These are phyloP conservation scores for Drosophila setifemur DNA, from an alignment of 1,140 invertebrate genomes.

Conservation along the genomic window DNA sequence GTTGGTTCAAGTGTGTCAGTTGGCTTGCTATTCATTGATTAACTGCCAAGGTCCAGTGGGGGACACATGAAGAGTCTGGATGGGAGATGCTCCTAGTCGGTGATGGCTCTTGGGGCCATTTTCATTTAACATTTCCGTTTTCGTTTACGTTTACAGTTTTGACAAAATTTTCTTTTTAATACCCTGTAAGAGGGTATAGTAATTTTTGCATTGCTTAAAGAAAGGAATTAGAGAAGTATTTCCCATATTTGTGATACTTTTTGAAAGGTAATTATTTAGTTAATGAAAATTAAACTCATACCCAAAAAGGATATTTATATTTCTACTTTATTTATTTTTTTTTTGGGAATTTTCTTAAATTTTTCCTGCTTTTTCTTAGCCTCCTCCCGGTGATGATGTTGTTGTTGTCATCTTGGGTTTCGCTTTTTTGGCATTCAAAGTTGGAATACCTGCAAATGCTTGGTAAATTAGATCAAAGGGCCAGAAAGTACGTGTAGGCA, in stretches of 20 bases:
- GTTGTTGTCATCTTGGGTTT: conserved; percentile 61
- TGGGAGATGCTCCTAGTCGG: not conserved
- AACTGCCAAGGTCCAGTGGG: conserved; percentile 44
- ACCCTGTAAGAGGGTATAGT: too few relatives aligned
- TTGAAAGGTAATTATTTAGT: too few relatives aligned
- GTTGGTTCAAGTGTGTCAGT: not conserved
- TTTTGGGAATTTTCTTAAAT: not conserved
- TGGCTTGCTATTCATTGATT: conserved; percentile 66
- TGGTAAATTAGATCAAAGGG: conserved; percentile 78
- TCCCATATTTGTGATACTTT: too few relatives aligned
- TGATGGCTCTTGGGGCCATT: conserved; percentile 24
- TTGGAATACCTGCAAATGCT: conserved; percentile 77
- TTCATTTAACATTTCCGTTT: conserved; percentile 63
- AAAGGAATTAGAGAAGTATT: too few relatives aligned
- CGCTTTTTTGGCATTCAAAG: conserved; percentile 69
- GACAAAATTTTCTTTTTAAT: conserved; percentile 1
- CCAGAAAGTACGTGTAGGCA: conserved; percentile 61
- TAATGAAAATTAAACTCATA: too few relatives aligned
- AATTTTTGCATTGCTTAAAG: too few relatives aligned
- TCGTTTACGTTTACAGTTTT: not conserved
- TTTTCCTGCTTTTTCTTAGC: too few relatives aligned
- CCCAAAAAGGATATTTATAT: too few relatives aligned
- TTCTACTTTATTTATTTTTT: conserved; percentile 7
- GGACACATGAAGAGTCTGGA: conserved; percentile 1
- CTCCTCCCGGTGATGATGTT: too few relatives aligned